These are phyloP conservation scores for Heliconius melpomene DNA, from an alignment of 1,140 invertebrate species.

Conservation along the genomic window DNA sequence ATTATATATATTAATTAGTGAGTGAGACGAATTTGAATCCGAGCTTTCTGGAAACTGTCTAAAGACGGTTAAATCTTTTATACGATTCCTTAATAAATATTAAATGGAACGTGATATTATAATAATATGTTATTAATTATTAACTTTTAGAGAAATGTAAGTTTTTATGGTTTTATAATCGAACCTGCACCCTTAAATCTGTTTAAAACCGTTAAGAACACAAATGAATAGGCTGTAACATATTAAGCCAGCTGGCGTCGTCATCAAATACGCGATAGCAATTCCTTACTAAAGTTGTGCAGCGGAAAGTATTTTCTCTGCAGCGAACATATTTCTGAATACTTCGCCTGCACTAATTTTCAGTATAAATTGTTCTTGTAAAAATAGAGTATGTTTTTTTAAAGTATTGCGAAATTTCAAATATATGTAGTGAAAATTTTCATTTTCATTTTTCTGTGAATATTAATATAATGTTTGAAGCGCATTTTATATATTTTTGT, in stretches of 20 bases:
- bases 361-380: conserved; percentile 1
- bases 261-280: conserved; percentile 23
- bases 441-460: no score
- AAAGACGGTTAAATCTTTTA: no score
- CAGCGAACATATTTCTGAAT: conserved; percentile 5
- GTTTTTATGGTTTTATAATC: neutral
- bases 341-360: conserved; percentile 1
- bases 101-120: no score
- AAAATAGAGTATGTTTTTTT: neutral
- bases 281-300: conserved; percentile 15
- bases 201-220: neutral
- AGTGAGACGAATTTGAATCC: no score
- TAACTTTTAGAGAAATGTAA: neutral
- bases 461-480: no score
- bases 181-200: no score
- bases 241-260: neutral
- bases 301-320: conserved; percentile 4
- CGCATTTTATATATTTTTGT: neutral
- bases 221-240: neutral
- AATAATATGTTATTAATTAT: no score
- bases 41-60: no score
- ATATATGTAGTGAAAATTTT: no score
- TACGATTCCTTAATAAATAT: no score
- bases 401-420: neutral
- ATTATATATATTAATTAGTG: neutral